Evolutionary conservation across 2,888 invertebrate genomes (phyloP).

Genomic region (Caenorhabditis sp.): DNA sequence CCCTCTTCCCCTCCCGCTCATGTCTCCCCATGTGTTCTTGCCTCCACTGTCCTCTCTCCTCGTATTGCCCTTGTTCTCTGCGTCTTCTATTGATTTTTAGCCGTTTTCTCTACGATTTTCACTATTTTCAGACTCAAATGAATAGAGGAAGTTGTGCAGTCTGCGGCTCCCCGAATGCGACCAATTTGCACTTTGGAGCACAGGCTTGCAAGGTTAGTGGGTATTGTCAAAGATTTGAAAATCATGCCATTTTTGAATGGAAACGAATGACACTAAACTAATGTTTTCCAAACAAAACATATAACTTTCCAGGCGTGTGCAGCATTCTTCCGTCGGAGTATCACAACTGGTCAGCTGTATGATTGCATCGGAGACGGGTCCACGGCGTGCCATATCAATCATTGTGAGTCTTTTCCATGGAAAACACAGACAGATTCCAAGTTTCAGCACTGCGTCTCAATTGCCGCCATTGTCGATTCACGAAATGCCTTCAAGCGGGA

Average conservation of each 20-base stretch:
- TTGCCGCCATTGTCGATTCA: constrained; percentile 46
- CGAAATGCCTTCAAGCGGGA: constrained; percentile 50
- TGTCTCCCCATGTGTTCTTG: background rate
- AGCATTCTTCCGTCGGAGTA: constrained; percentile 57
- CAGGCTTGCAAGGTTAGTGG: constrained; percentile 60
- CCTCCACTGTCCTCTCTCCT: background rate
- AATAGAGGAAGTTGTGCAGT: constrained; percentile 35
- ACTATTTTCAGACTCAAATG: constrained; percentile 7
- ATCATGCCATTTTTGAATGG: too few relatives aligned
- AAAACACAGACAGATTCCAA: background rate
- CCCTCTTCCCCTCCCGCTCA: background rate
- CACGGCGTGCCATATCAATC: constrained; percentile 33
- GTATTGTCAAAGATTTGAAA: too few relatives aligned
- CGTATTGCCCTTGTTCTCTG: background rate
- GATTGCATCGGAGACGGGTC: constrained; percentile 17
- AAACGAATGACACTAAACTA: too few relatives aligned
- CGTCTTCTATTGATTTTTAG: background rate
- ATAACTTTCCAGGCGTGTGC: constrained; percentile 59
- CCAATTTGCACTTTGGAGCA: constrained; percentile 62
- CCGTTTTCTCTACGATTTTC: background rate
- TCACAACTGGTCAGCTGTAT: constrained; percentile 38
- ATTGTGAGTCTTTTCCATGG: constrained; percentile 2
- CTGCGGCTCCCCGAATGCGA: constrained; percentile 54
- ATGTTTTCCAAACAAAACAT: background rate
- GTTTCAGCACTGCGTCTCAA: constrained; percentile 34